Base-by-base conservation (phyloP, 2,113 vertebrate genomes). In the Geococcyx californianus region DNA sequence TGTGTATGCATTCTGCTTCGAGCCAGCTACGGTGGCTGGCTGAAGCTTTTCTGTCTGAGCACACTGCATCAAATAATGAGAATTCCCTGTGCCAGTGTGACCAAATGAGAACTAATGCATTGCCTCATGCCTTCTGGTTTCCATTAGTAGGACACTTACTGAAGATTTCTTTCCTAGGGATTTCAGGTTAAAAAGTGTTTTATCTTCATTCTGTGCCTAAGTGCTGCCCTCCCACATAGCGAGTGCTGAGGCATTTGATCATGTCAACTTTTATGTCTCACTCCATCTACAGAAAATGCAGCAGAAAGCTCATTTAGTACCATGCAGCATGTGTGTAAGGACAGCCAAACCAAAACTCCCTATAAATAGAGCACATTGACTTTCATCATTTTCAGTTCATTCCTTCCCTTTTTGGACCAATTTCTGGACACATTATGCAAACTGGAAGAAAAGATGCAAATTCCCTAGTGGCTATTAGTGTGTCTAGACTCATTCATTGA, bases 401-500 rank as follows among this genome's bases (percentile, higher is more conserved):
- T 80, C 91, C 90, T 95, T 83, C 90, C 79, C 67, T 73, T 94
- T 95, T 47, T 93, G 93, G 93, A 93, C 36, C 6, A 1, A 62
- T 77, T 90, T 91, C 68, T 87, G 95, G 63, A 58, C 38, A 14
- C 59, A 73, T 86, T 89, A 91, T 86, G 79, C 90, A 68, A 7
- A 23, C 63, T 88, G 76, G 40, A 95, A 87, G 75, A 93, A 85
- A 40, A 87, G 72, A 89, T 88, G 56, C 13, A 64, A 85, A 94
- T 91, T 90, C 84, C 85, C 87, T 2, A 2, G 54, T 75, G 92
- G 72, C 89, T 96, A 88, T 97, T 94, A 96, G 77, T 5, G 56
- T 73, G 95, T 97, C 94, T 95, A 95, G 95, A 96, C 94, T 95
- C 94, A 76, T 89, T 93, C 96, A 91, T 47, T 97, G 94, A 94